Conservation (phyloP, 1,140 invertebrate genomes). For the Drosophila yakuba region DNA sequence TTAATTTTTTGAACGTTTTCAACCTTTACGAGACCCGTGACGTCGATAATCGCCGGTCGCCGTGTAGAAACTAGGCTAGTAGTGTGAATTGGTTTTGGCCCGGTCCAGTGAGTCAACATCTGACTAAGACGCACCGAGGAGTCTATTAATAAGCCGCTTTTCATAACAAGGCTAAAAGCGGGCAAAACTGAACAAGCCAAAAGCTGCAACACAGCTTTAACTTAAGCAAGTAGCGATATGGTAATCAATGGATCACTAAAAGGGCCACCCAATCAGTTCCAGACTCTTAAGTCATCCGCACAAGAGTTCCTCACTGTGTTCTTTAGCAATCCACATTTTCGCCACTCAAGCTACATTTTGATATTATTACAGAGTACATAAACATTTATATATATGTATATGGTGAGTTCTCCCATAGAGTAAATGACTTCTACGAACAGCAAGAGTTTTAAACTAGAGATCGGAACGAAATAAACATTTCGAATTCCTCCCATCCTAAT, state of each 20-base stretch:
- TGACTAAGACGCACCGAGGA: slow-evolving; percentile 16
- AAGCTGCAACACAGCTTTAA: slow-evolving; percentile 35
- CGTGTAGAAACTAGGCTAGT: slow-evolving; percentile 71
- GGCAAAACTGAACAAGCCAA: not conserved
- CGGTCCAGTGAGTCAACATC: slow-evolving; percentile 15
- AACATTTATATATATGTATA: not conserved
- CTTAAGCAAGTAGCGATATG: not conserved
- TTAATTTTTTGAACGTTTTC: slow-evolving; percentile 74
- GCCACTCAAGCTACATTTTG: too few relatives aligned
- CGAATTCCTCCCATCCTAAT: not conserved
- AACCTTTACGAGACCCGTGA: slow-evolving; percentile 71
- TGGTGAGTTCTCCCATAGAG: not conserved
- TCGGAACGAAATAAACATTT: not conserved
- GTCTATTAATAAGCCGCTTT: slow-evolving; percentile 2
- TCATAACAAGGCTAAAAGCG: slow-evolving; percentile 4
- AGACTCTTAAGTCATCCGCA: too few relatives aligned
- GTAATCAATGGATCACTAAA: slow-evolving; percentile 3
- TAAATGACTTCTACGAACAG: not conserved
- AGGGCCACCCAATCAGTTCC: not conserved
- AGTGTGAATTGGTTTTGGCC: slow-evolving; percentile 37
- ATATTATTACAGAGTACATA: not conserved
- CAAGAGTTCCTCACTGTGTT: too few relatives aligned
- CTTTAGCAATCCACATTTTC: too few relatives aligned
- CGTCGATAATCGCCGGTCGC: slow-evolving; percentile 33
- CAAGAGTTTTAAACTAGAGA: not conserved